Conservation (phyloP, 2,888 invertebrate species). For the Allygus modestus region DNA sequence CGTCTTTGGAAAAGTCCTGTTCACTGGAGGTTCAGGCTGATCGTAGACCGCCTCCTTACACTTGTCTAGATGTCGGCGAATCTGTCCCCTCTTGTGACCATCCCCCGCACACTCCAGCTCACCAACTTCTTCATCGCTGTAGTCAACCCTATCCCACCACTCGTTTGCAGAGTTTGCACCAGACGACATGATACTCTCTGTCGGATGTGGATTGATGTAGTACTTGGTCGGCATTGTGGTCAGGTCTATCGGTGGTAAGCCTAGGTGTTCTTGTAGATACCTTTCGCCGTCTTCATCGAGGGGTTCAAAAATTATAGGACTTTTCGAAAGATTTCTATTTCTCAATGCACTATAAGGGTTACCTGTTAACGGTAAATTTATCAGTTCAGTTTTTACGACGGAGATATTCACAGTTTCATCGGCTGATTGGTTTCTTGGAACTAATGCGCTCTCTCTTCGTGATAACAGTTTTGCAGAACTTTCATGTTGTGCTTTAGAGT, state of each 20-base stretch:
- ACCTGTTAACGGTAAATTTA: not conserved
- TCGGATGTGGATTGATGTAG: slow-evolving; percentile 42
- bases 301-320: slow-evolving; percentile 2
- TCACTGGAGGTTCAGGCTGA: not conserved
- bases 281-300: slow-evolving; percentile 39
- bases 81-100: not conserved
- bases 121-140: not conserved
- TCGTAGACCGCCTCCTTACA: not conserved
- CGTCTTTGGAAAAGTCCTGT: slow-evolving; percentile 6
- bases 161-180: not conserved
- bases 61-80: not conserved
- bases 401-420: slow-evolving; percentile 14
- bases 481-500: not conserved
- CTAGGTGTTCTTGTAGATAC: slow-evolving; percentile 12
- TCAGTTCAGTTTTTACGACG: not conserved
- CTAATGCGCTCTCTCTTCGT: not conserved
- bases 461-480: slow-evolving; percentile 3
- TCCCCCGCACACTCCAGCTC: not conserved
- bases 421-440: not conserved
- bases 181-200: slow-evolving; percentile 10
- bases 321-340: not conserved
- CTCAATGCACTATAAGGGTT: not conserved
- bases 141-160: slow-evolving; percentile 4
- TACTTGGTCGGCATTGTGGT: not conserved
- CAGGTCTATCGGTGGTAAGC: slow-evolving; percentile 30